These are phyloP conservation scores for Hydrotaea diabolus DNA, from an alignment of 2,888 invertebrate genomes.

Conservation along the genomic window DNA sequence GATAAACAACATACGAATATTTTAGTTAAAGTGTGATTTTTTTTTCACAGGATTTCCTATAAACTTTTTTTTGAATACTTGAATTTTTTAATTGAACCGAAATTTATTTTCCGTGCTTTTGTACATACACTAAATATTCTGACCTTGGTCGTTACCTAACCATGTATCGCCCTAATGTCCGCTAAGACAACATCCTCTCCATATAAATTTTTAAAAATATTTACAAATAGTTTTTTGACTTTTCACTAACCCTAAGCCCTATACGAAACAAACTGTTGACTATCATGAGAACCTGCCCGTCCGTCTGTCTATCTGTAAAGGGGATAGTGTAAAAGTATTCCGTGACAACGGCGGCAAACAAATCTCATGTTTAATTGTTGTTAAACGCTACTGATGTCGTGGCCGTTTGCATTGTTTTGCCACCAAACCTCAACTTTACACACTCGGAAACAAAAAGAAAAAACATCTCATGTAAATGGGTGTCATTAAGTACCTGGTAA, in stretches of 20 bases:
- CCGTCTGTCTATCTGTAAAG: constrained; percentile 20
- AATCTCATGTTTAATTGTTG: constrained; percentile 65
- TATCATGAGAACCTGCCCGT: constrained; percentile 34
- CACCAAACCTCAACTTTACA: not conserved
- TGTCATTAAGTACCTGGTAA: constrained; percentile 67
- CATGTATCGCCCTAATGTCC: too few relatives aligned
- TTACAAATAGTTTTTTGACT: constrained; percentile 56
- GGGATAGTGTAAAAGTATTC: not conserved
- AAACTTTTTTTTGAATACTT: too few relatives aligned
- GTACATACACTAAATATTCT: too few relatives aligned
- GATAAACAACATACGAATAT: too few relatives aligned
- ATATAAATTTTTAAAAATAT: constrained; percentile 37
- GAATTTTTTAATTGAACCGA: too few relatives aligned
- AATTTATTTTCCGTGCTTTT: too few relatives aligned
- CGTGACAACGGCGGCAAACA: constrained; percentile 23
- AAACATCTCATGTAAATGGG: constrained; percentile 64
- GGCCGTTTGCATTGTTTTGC: constrained; percentile 39
- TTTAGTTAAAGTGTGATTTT: too few relatives aligned
- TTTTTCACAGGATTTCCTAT: too few relatives aligned
- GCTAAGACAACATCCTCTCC: too few relatives aligned
- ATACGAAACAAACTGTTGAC: constrained; percentile 24
- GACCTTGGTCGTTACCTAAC: too few relatives aligned
- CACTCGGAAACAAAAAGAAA: constrained; percentile 1
- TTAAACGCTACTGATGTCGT: constrained; percentile 62
- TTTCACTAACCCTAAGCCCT: constrained; percentile 7